A percentile compares a stretch with the other conserved stretches of the same genome.
Evolutionary conservation across 2,797 vertebrate genomes (phyloP).

Genomic region (Melanogrammus aeglefinus): DNA sequence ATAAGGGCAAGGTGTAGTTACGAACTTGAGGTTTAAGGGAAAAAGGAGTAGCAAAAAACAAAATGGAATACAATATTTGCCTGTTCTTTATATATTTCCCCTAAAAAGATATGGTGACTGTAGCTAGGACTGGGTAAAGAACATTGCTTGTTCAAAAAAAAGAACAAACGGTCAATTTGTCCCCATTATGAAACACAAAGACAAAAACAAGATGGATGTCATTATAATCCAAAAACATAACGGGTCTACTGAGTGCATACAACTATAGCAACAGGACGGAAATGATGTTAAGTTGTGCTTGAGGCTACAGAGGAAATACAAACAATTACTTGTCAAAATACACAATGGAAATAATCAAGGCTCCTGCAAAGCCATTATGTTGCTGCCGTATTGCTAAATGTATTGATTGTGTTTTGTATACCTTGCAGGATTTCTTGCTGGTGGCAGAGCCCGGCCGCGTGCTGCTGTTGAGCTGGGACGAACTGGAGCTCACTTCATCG

Average conservation of each 20-base stretch:
- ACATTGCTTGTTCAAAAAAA: neutral
- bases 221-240: neutral
- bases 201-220: neutral
- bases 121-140: neutral
- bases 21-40: slow-evolving; percentile 29
- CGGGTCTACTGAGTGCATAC: neutral
- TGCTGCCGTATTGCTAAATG: neutral
- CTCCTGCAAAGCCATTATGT: slow-evolving; percentile 1
- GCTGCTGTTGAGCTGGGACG: slow-evolving; percentile 96
- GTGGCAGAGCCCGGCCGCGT: slow-evolving; percentile 93
- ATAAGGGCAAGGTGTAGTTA: slow-evolving; percentile 44
- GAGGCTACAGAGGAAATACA: neutral
- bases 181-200: neutral
- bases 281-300: slow-evolving; percentile 8
- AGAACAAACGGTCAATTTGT: neutral
- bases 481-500: slow-evolving; percentile 95
- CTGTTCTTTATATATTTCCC: neutral
- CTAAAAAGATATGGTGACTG: neutral
- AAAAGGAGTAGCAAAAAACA: neutral
- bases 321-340: slow-evolving; percentile 1
- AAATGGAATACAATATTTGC: slow-evolving; percentile 20
- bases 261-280: neutral
- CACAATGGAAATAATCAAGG: neutral
- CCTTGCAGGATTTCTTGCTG: slow-evolving; percentile 94
- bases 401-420: slow-evolving; percentile 41